Evolutionary conservation across 2,888 invertebrate genomes (phyloP).

Genomic region (Seira musarum): DNA sequence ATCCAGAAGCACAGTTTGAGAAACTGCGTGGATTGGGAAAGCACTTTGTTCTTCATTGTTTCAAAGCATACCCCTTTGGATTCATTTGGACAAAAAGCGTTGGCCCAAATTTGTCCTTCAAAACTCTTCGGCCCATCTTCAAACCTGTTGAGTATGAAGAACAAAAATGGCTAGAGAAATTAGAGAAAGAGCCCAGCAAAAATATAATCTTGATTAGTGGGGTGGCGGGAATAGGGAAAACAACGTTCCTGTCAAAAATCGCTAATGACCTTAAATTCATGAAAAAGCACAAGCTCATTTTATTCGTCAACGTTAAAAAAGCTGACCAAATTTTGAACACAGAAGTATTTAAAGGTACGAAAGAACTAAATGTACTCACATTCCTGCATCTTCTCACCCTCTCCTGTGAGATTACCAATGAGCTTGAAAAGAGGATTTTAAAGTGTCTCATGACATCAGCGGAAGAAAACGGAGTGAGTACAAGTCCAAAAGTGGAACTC

Average conservation of each 20-base stretch:
- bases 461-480: constrained; percentile 11
- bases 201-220: constrained; percentile 28
- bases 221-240: constrained; percentile 26
- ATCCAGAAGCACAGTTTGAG: constrained; percentile 19
- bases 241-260: constrained; percentile 9
- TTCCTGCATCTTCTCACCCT: background rate
- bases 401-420: background rate
- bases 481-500: constrained; percentile 31
- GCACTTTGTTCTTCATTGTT: constrained; percentile 6
- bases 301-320: too few relatives aligned
- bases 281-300: too few relatives aligned
- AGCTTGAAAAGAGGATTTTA: constrained; percentile 3
- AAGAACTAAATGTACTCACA: too few relatives aligned
- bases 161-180: background rate
- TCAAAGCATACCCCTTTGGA: constrained; percentile 3
- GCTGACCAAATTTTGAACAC: too few relatives aligned
- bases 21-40: background rate
- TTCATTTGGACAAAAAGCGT: constrained; percentile 34
- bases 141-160: constrained; percentile 2
- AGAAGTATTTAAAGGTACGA: too few relatives aligned
- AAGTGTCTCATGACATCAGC: background rate
- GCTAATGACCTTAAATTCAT: constrained; percentile 16
- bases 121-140: background rate
- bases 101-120: background rate
- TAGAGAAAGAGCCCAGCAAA: constrained; percentile 17